Base-by-base conservation (phyloP, 35 echinoderm and acorn worm species). In the Ophioderma brevispina region DNA sequence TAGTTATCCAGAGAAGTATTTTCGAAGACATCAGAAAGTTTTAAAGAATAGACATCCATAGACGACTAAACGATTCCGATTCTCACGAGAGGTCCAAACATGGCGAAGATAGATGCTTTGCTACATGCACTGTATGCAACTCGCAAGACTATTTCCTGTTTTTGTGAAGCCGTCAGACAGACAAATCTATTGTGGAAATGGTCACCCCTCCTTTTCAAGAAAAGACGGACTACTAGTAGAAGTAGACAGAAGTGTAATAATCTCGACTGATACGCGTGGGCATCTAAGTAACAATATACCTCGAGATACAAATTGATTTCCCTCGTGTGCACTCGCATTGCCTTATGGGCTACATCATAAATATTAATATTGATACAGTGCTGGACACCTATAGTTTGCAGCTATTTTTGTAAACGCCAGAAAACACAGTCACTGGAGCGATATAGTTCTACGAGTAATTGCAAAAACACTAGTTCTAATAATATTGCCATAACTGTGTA, bases 351-450 rank as follows among this genome's bases (percentile, higher is more conserved):
- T 70, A 30, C 59, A 70, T 70, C 59, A 70, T 70, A 70, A 70
- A 70, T 70, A 70, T 70, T 70, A 70, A 70, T 70, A 70, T 70
- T 70, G 59, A 70, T 70, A 70, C 59, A 70, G 59, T 30, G 59
- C 59, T 70, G 59, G 59, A 70, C 59, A 70, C 59, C 59, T 70
- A 70, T 70, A 6, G 59, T 70, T 70, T 15, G 59, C 15, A 70
- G 59, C 59, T 70, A 70, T 70, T 70, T 70, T 25, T 70, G 3
- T 70, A 70, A 70, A 70, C 59, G 59, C 59, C 59, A 70, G 59
- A 70, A 70, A 70, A 70, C 59, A 70, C 59, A 70, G 28, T 1
- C 59, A 70, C 59, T 70, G 59, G 59, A 70, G 59, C 59, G 59
- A 70, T 70, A 70, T 70, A 18, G 17, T 70, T 70, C 10, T 70